These are phyloP conservation scores for Stomorhina lunata DNA, from an alignment of 2,888 invertebrate species.

Conservation along the genomic window DNA sequence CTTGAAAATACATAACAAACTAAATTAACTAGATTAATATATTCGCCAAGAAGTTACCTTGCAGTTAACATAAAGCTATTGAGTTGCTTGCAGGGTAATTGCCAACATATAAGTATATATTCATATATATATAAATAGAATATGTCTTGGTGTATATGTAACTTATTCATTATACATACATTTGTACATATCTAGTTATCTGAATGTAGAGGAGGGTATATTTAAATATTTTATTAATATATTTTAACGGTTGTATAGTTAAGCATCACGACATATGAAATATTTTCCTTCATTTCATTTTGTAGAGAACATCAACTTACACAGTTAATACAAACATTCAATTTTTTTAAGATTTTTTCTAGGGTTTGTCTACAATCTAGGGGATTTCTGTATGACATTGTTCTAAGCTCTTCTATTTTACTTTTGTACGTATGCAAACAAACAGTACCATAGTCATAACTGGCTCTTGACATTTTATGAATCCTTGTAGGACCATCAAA, in stretches of 20 bases:
- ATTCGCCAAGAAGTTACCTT: too few species aligned
- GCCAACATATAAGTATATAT: too few species aligned
- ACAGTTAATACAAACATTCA: conserved; percentile 16
- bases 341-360: not conserved
- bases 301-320: not conserved
- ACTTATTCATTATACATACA: not conserved
- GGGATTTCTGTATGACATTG: conserved; percentile 12
- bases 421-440: not conserved
- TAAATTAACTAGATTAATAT: too few species aligned
- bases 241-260: conserved; percentile 58
- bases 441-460: not conserved
- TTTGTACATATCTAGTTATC: not conserved
- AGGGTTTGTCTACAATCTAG: not conserved
- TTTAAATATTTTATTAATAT: conserved; percentile 60
- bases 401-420: conserved; percentile 7
- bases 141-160: too few species aligned
- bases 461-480: conserved; percentile 49
- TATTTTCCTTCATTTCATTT: conserved; percentile 15
- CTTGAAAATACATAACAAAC: too few species aligned
- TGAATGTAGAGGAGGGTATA: not conserved
- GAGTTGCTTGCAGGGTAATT: too few species aligned
- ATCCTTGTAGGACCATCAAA: conserved; percentile 29
- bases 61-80: too few species aligned
- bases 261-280: conserved; percentile 41
- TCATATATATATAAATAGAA: too few species aligned